Evolutionary conservation across 2,888 invertebrate genomes (phyloP), one percentile per base, ranked within the genome.

Genomic region (Drosophila colorata): DNA sequence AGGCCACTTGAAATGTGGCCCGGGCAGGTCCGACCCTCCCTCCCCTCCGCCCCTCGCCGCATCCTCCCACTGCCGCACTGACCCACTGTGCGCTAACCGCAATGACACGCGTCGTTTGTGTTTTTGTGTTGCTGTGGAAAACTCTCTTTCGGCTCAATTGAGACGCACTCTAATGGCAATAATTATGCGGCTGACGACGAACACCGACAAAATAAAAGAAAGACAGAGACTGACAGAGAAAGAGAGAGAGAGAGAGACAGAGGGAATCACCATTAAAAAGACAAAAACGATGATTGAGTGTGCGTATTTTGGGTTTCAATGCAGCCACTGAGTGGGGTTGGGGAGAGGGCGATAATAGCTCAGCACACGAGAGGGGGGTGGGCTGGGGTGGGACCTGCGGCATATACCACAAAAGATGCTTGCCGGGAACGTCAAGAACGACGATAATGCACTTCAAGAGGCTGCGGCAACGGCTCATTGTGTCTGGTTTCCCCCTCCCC

Each of bases 121-220:
- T 57, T 14, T 64, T 18, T 49, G 65, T 57, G 65, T 57, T 37
- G 58, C n/a, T 48, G 53, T 52, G 66, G 67, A 74, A 79, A 79
- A 64, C 56, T 76, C 67, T 44, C 55, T 46, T 67, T 55, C 46
- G 61, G 67, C 81, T 79, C 82, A 87, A 88, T 85, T 84, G 85
- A 87, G 87, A 84, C 85, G 87, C 88, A 77, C 88, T 82, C 85
- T 85, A 85, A 85, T 85, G 85, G 85, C 81, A 86, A 86, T 88
- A 86, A 86, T 86, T 86, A 86, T 86, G 86, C 79, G 87, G 76
- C 80, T 76, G 57, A 70, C 65, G 69, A 52, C 44, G 23, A 60
- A 49, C 51, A 28, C 58, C 61, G 44, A 67, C 43, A 67, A 52
- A 18, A 69, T 44, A 55, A 46, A 57, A 49, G 51, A 58, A 6